phyloP scores from a whole-genome alignment of 1,140 invertebrate genomes.

The Anoplophora glabripennis region DNA sequence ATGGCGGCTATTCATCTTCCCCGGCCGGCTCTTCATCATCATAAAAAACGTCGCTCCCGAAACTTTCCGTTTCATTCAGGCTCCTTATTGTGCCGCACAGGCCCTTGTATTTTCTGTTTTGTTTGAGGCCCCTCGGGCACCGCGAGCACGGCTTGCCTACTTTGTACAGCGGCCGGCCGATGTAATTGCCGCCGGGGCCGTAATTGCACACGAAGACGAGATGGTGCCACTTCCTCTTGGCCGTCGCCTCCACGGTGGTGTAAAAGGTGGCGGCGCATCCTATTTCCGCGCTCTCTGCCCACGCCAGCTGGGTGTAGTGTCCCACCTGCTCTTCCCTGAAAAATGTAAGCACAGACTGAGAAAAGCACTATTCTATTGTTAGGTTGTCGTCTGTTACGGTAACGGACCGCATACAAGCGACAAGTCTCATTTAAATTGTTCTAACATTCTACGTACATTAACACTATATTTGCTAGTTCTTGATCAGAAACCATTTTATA shows the following conservation, averaged over 20 bases:
- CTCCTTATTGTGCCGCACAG: conserved; percentile 25
- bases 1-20: too few relatives aligned
- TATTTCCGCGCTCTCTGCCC: conserved; percentile 36
- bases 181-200: conserved; percentile 42
- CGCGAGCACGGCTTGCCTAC: conserved; percentile 26
- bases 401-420: too few relatives aligned
- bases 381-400: too few relatives aligned
- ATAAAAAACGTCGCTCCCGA: background rate
- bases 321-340: conserved; percentile 25
- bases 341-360: too few relatives aligned
- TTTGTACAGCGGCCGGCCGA: conserved; percentile 33
- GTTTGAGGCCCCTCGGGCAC: conserved; percentile 22
- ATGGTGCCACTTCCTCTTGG: conserved; percentile 31
- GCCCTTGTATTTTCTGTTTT: conserved; percentile 26
- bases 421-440: too few relatives aligned
- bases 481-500: too few relatives aligned
- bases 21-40: too few relatives aligned
- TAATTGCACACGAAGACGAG: conserved; percentile 42
- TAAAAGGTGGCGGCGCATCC: conserved; percentile 24
- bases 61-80: conserved; percentile 11
- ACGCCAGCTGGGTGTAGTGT: conserved; percentile 43
- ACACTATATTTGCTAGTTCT: too few relatives aligned
- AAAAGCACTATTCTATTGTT: too few relatives aligned
- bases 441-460: too few relatives aligned
- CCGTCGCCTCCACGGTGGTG: too few relatives aligned